These are phyloP conservation scores for Alethe castanea DNA, from an alignment of 2,113 vertebrate genomes.

Conservation along the genomic window DNA sequence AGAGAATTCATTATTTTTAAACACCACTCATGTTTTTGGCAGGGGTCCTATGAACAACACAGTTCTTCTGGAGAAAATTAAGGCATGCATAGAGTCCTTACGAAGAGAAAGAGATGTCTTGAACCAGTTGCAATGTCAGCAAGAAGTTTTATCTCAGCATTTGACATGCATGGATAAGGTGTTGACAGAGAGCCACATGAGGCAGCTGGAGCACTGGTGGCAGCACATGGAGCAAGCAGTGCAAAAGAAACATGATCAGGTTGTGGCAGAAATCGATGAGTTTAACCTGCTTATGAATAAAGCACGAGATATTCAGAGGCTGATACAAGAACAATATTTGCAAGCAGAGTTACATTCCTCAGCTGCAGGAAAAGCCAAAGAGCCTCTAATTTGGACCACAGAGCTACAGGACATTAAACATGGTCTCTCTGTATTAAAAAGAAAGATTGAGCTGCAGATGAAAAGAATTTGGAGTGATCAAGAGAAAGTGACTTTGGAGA, in stretches of 20 bases:
- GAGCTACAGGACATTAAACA: slow-evolving; percentile 76
- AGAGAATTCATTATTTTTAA: neutral
- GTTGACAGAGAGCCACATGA: slow-evolving; percentile 69
- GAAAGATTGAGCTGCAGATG: slow-evolving; percentile 69
- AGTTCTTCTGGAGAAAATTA: slow-evolving; percentile 74
- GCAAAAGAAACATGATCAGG: slow-evolving; percentile 71
- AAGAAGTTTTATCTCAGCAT: slow-evolving; percentile 62
- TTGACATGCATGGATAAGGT: slow-evolving; percentile 76
- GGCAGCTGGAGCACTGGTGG: slow-evolving; percentile 77
- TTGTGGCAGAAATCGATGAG: slow-evolving; percentile 59
- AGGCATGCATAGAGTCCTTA: slow-evolving; percentile 70
- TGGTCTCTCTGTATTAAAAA: slow-evolving; percentile 69
- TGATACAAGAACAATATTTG: slow-evolving; percentile 67
- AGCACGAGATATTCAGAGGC: slow-evolving; percentile 64
- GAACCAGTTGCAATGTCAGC: slow-evolving; percentile 68
- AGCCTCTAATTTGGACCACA: slow-evolving; percentile 65
- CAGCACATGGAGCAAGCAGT: slow-evolving; percentile 69
- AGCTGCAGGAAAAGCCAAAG: slow-evolving; percentile 54
- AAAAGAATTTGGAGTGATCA: slow-evolving; percentile 75
- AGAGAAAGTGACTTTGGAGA: slow-evolving; percentile 74
- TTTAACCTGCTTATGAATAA: slow-evolving; percentile 66
- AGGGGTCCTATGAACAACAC: slow-evolving; percentile 77
- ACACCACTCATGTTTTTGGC: neutral
- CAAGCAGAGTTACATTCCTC: slow-evolving; percentile 12
- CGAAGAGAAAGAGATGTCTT: slow-evolving; percentile 74